These are phyloP conservation scores for Brachyistius frenatus DNA, from an alignment of 2,113 vertebrate species.

Conservation along the genomic window DNA sequence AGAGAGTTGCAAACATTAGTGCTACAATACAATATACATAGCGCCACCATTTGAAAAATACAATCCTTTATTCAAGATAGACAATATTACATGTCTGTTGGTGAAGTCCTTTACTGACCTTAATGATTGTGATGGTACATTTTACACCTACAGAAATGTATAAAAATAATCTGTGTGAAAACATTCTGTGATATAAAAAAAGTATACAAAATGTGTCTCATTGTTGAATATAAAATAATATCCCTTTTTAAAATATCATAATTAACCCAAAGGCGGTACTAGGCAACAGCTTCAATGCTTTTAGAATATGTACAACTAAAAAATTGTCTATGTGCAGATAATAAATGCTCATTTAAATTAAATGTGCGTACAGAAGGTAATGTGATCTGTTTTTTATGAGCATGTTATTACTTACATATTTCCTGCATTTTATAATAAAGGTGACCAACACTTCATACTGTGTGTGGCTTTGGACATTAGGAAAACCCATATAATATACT, in stretches of 20 bases:
- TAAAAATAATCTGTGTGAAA: conserved; percentile 35
- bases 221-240: conserved; percentile 44
- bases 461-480: conserved; percentile 20
- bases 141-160: conserved; percentile 31
- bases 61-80: conserved; percentile 70
- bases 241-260: conserved; percentile 62
- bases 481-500: conserved; percentile 16
- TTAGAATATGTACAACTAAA: conserved; percentile 69
- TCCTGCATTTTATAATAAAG: conserved; percentile 16
- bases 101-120: conserved; percentile 44
- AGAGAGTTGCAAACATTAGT: conserved; percentile 10
- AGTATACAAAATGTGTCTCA: conserved; percentile 53
- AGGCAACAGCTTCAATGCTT: conserved; percentile 24
- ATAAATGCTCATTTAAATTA: conserved; percentile 55
- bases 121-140: conserved; percentile 47
- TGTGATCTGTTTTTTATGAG: conserved; percentile 13
- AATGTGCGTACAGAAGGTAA: conserved; percentile 34
- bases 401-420: conserved; percentile 14
- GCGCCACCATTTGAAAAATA: conserved; percentile 57
- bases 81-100: conserved; percentile 49
- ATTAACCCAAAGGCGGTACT: conserved; percentile 18
- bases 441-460: background rate
- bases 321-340: conserved; percentile 40
- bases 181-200: conserved; percentile 33
- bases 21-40: background rate